Conservation (phyloP, 2,888 invertebrate genomes). For the Steinernema scapterisci region DNA sequence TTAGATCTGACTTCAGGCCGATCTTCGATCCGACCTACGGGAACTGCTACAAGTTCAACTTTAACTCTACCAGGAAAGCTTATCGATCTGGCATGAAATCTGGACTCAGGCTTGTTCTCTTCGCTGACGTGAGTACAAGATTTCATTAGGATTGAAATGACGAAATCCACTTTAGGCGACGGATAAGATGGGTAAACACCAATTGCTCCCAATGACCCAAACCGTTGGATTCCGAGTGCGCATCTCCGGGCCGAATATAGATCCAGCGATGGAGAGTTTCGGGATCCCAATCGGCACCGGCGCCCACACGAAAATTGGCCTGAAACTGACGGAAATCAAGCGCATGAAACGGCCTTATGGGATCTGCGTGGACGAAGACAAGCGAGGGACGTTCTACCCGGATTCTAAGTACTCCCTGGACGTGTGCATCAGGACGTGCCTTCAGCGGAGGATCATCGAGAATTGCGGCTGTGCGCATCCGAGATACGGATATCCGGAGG, state of each 20-base stretch:
- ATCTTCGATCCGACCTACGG: conserved; percentile 37
- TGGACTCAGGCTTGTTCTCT: conserved; percentile 6
- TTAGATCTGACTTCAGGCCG: conserved; percentile 29
- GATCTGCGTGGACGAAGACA: background rate
- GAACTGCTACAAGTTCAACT: conserved; percentile 40
- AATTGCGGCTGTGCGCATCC: conserved; percentile 39
- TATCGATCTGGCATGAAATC: conserved; percentile 38
- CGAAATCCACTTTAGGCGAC: background rate
- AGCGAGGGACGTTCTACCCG: conserved; percentile 35
- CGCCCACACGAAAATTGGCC: conserved; percentile 34
- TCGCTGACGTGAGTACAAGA: no score
- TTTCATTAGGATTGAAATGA: background rate
- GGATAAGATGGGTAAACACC: background rate
- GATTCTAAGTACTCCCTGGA: conserved; percentile 35
- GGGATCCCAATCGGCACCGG: conserved; percentile 36
- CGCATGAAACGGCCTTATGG: conserved; percentile 33
- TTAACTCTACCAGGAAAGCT: background rate
- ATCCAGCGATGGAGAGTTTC: conserved; percentile 36
- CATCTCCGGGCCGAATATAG: conserved; percentile 19
- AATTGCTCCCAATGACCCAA: conserved; percentile 36
- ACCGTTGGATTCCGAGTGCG: conserved; percentile 34
- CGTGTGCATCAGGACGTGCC: conserved; percentile 37
- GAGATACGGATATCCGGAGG: conserved; percentile 34
- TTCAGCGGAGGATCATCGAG: conserved; percentile 33
- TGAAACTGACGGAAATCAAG: conserved; percentile 35